Evolutionary conservation across 2,113 vertebrate genomes (phyloP).

Genomic region (Toxotes chatareus): DNA sequence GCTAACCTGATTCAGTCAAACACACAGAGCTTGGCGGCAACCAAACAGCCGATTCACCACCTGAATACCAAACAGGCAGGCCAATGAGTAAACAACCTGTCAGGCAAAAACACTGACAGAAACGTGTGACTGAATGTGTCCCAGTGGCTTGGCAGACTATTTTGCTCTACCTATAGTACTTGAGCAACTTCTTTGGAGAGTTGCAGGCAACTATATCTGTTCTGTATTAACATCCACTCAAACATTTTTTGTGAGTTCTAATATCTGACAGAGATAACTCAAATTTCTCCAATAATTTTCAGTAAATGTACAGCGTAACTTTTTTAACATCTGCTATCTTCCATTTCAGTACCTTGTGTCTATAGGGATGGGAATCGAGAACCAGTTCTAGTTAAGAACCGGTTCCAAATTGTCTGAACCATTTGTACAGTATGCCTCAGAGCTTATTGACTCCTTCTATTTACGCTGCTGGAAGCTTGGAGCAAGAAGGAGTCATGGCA

Average conservation of each 20-base stretch:
- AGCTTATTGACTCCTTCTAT: no score
- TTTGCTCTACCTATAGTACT: not conserved
- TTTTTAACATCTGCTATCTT: not conserved
- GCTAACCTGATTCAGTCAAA: slow-evolving; percentile 66
- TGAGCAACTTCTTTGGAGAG: not conserved
- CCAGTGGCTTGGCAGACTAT: slow-evolving; percentile 16
- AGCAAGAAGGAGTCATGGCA: no score
- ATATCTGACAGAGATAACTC: no score
- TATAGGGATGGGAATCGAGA: no score
- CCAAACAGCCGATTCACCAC: slow-evolving; percentile 47
- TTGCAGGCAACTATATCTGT: not conserved
- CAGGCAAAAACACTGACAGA: slow-evolving; percentile 28
- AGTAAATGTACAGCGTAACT: no score
- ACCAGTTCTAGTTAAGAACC: no score
- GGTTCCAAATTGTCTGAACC: no score
- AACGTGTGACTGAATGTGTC: slow-evolving; percentile 23
- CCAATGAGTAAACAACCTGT: slow-evolving; percentile 33
- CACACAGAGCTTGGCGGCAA: slow-evolving; percentile 44
- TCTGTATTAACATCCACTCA: not conserved
- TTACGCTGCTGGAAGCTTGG: no score
- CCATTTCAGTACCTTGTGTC: no score
- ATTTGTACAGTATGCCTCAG: no score
- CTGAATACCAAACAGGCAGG: slow-evolving; percentile 60
- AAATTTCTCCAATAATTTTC: no score
- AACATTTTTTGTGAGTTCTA: not conserved